Conservation (phyloP, 64 coral and sea anemone species). For the Platygyra sinensis region DNA sequence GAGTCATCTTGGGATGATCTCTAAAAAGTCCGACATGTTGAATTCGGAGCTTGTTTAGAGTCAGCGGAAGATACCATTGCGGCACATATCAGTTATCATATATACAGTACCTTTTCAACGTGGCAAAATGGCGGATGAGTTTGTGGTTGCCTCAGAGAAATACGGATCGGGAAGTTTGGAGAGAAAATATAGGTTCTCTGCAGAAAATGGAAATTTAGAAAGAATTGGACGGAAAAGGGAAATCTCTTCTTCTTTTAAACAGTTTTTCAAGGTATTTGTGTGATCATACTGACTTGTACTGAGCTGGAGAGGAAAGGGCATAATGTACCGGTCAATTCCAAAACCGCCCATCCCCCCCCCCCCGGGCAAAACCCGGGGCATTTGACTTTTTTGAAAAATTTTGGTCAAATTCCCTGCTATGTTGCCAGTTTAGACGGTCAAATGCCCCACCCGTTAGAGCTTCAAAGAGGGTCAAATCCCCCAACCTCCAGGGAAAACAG, state of each 20-base stretch:
- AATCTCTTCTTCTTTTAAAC: slow-evolving; percentile 48
- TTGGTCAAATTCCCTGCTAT: too few species aligned
- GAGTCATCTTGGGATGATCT: neutral
- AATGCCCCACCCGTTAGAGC: too few species aligned
- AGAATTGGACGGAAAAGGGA: slow-evolving; percentile 49
- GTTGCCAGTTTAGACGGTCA: too few species aligned
- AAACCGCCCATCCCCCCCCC: too few species aligned
- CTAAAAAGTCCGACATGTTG: neutral
- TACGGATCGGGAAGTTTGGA: slow-evolving; percentile 77
- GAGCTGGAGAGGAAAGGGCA: too few species aligned
- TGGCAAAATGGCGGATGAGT: slow-evolving; percentile 86
- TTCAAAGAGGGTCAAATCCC: too few species aligned
- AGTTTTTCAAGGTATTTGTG: slow-evolving; percentile 75
- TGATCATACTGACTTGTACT: neutral
- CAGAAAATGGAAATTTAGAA: slow-evolving; percentile 73
- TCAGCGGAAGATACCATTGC: slow-evolving; percentile 5
- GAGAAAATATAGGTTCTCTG: slow-evolving; percentile 73
- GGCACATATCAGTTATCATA: too few species aligned
- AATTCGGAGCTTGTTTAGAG: neutral
- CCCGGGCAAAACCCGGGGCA: too few species aligned
- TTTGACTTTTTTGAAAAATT: too few species aligned
- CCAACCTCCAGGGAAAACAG: too few species aligned
- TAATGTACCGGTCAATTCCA: too few species aligned
- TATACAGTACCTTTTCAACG: neutral
- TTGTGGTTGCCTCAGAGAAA: slow-evolving; percentile 77